These are phyloP conservation scores for Mythimna albipuncta DNA, from an alignment of 2,888 invertebrate genomes.

Conservation along the genomic window DNA sequence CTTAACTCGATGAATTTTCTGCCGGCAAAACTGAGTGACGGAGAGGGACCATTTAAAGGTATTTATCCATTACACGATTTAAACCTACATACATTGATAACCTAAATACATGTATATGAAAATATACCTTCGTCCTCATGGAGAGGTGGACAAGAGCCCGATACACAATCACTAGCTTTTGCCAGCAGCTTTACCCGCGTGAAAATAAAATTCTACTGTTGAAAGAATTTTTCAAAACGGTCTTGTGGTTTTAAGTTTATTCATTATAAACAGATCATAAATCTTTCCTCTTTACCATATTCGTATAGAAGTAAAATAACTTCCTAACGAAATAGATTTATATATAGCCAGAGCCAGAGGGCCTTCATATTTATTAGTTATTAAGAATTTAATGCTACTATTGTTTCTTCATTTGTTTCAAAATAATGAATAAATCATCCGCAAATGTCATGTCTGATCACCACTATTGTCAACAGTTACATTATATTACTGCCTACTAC, in stretches of 20 bases:
- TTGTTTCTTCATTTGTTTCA: too few species aligned
- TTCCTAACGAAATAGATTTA: not conserved
- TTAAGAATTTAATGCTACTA: not conserved
- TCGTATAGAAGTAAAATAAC: too few species aligned
- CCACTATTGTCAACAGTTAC: not conserved
- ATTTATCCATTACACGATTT: too few species aligned
- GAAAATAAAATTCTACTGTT: too few species aligned
- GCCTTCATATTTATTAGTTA: not conserved
- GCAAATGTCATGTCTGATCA: not conserved
- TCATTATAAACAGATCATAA: not conserved
- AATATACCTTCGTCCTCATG: not conserved
- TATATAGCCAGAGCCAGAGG: not conserved
- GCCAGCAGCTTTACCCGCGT: too few species aligned
- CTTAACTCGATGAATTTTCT: too few species aligned
- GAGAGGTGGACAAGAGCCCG: not conserved
- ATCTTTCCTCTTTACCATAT: not conserved
- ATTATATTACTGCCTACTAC: not conserved
- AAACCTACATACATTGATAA: too few species aligned
- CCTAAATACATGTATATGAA: too few species aligned
- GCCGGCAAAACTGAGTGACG: too few species aligned
- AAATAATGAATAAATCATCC: slow-evolving; percentile 8
- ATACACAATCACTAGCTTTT: not conserved
- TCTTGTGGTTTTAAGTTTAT: too few species aligned
- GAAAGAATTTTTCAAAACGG: too few species aligned
- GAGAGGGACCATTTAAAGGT: too few species aligned